Base-by-base conservation (phyloP, 2,888 invertebrate genomes). In the Seladonia tumulorum region DNA sequence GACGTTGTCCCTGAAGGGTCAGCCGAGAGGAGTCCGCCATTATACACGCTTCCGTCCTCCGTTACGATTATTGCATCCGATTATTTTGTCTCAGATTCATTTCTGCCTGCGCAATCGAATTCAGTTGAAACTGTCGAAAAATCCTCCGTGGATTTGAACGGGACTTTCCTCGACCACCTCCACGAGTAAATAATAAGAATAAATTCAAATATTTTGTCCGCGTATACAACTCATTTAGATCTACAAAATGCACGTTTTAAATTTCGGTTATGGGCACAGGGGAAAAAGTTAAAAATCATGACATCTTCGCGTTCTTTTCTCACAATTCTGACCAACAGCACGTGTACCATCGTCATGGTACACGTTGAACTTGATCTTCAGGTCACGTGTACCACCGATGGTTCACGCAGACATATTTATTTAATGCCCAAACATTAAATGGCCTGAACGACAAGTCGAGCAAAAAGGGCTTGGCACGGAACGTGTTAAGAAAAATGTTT, bases 11-110 rank as follows among this genome's bases (percentile, higher is more conserved):
- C 22, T 53, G 53, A 53, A 53, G 53, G 53, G 53, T n/a, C 10
- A n/a, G 22, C 22, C 53, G 22, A 10, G 53, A 53, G 53, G 53
- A 53, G 53, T 53, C 53, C 53, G 60, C 60, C 60, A 5, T n/a
- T 60, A 35, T 22, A 39, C 39, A 68, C n/a, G 22, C 12, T 68
- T 68, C n/a, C 68, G 35, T 68, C 39, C 68, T 68, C 68, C 68
- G n/a, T 22, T 53, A 22, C 22, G 10, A 53, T 53, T 53, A 39
- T 68, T 42, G 68, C 35, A n/a, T 22, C 12, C 39, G 39, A 68
- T 68, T 14, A 39, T 10, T 22, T 42, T 68, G 22, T 53, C 18
- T 12, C 68, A 68, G 68, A 68, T 22, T 39, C 1, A 42, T 39
- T 12, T 42, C 68, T 42, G 68, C 18, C 39, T 35, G 39, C 68